Conservation (phyloP, 2,113 vertebrate genomes). For the Callaeas wilsoni region DNA sequence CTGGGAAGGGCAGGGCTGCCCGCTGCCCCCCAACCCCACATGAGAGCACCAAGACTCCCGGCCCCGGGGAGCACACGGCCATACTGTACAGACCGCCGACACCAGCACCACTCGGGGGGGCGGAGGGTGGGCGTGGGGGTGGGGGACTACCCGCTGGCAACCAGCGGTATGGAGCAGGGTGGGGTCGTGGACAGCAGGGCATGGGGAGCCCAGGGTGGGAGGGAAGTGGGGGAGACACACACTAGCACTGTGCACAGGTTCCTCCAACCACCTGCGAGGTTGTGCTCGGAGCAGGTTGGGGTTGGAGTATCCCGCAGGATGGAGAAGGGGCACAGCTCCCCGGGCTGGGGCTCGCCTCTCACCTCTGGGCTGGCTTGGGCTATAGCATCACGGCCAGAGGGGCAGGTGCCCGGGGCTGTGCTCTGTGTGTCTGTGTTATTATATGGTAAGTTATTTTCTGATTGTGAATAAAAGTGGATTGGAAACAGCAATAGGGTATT, state of each 20-base stretch:
- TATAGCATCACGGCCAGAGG: background rate
- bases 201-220: background rate
- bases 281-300: background rate
- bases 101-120: constrained; percentile 37
- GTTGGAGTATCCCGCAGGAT: background rate
- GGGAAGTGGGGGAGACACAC: background rate
- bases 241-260: background rate
- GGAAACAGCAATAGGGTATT: background rate
- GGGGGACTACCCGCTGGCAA: background rate
- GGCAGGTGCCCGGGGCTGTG: background rate
- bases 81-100: constrained; percentile 27
- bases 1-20: constrained; percentile 36
- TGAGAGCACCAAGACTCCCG: constrained; percentile 1
- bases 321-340: background rate
- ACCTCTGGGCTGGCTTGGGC: background rate
- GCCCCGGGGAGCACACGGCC: background rate
- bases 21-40: background rate
- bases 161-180: background rate
- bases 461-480: constrained; percentile 69
- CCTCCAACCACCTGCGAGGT: background rate
- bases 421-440: constrained; percentile 43
- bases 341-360: background rate
- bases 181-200: background rate
- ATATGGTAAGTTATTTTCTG: constrained; percentile 69
- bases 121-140: background rate